These are phyloP conservation scores for Tenthredo notha DNA, from an alignment of 2,888 invertebrate genomes.

Conservation along the genomic window DNA sequence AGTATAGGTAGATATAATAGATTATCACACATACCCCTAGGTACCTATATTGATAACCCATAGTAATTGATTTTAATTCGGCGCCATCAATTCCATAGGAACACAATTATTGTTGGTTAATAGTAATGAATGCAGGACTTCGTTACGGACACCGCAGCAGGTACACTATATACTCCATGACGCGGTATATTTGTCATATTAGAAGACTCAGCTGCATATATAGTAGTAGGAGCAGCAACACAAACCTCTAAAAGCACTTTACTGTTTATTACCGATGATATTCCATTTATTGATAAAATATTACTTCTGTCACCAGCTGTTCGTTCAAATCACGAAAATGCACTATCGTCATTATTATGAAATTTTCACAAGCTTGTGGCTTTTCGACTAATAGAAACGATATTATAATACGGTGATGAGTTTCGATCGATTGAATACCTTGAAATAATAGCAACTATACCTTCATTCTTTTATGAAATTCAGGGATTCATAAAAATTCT, in stretches of 20 bases:
- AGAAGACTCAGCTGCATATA: conserved; percentile 66
- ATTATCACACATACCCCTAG: background rate
- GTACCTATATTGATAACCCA: background rate
- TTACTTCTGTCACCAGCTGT: background rate
- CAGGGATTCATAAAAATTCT: conserved; percentile 3
- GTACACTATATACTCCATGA: background rate
- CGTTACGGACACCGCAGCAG: conserved; percentile 7
- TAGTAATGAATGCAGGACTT: conserved; percentile 23
- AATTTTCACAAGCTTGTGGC: background rate
- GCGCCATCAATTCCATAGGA: conserved; percentile 72
- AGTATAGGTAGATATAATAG: background rate
- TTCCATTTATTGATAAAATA: conserved; percentile 63
- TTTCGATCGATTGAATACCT: background rate
- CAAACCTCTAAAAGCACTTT: conserved; percentile 75
- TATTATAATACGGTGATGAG: background rate
- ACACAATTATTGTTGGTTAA: conserved; percentile 20
- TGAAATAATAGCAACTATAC: background rate
- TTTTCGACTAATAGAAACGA: background rate
- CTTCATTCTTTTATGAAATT: background rate
- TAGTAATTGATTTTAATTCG: conserved; percentile 75
- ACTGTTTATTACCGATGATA: conserved; percentile 73
- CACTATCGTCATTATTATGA: background rate
- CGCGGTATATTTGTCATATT: conserved; percentile 72
- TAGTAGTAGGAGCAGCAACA: conserved; percentile 63
- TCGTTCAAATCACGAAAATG: background rate